phyloP scores from a whole-genome alignment of 2,797 vertebrate species.

The Microctenopoma stevenorrisi region DNA sequence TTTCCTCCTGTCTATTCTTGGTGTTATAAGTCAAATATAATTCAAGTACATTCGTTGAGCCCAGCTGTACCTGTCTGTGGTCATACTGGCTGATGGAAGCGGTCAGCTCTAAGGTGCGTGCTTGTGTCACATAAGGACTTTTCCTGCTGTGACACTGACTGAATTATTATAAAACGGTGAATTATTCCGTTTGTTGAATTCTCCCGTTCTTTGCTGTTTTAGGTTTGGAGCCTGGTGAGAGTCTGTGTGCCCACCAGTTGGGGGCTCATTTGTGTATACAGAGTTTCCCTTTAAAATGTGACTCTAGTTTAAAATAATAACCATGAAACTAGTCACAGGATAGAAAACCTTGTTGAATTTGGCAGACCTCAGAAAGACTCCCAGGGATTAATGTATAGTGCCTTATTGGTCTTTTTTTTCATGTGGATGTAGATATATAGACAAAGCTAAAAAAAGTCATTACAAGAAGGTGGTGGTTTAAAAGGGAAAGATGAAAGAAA shows the following conservation, averaged over 20 bases:
- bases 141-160: constrained; percentile 41
- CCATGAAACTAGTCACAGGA: constrained; percentile 49
- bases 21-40: constrained; percentile 50
- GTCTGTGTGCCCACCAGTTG: not conserved
- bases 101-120: constrained; percentile 49
- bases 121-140: constrained; percentile 38
- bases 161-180: too few relatives aligned
- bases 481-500: constrained; percentile 20
- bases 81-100: constrained; percentile 49
- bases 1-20: constrained; percentile 45
- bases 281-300: constrained; percentile 49
- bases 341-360: constrained; percentile 57
- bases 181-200: constrained; percentile 62
- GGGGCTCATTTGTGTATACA: constrained; percentile 46
- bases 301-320: constrained; percentile 45
- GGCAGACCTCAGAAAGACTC: constrained; percentile 57
- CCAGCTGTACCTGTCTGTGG: constrained; percentile 74
- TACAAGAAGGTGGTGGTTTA: constrained; percentile 33
- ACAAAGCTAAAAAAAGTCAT: constrained; percentile 41
- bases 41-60: constrained; percentile 59
- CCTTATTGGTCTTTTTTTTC: constrained; percentile 61
- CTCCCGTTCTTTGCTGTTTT: constrained; percentile 20
- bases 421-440: constrained; percentile 56
- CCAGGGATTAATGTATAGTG: constrained; percentile 58
- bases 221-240: constrained; percentile 13